Base-by-base conservation (phyloP, 2,797 vertebrate genomes). In the Cossypha dichroa region DNA sequence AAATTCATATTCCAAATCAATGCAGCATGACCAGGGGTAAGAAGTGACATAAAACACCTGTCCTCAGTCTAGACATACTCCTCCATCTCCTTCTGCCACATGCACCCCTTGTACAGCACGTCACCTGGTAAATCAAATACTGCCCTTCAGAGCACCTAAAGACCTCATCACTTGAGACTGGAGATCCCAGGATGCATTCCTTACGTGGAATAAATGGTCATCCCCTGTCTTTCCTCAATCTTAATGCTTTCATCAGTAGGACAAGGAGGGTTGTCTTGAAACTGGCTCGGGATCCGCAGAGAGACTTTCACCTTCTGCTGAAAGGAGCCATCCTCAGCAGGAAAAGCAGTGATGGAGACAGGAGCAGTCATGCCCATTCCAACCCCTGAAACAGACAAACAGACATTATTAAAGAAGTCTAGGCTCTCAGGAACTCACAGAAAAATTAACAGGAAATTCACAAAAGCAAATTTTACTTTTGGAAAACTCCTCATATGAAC, bases 341-440 rank as follows among this genome's bases (percentile, higher is more conserved):
- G 99, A 90, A 98, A 99, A 87, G 98, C 99, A 0, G 98, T 99
- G 82, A 99, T 98, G 82, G 98, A 98, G 59, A 99, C 89, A 51
- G 99, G 99, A 20, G 98, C 97, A 4, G 99, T 98, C 91, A 98
- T 99, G 5, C 99, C 99, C 99, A 99, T 99, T 64, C 98, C 98
- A 52, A 98, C 95, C 31, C 98, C 99, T 99, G 74, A 51, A 93
- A 92, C 52, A 91, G 62, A 93, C 3, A 80, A 5, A 46, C 11
- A 81, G 66, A 34, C 8, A 31, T 66, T 78, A 77, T 10, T 46
- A 10, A 86, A 56, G 48, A 56, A 75, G 49, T 26, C 29, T 6
- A 88, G 5, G 20, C 54, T 46, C 58, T 79, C 17, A 5, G 21
- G 36, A 86, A 36, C 60, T n/a, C 54, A 79, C 4, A 67, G 40